These are phyloP conservation scores for Piprites chloris DNA, from an alignment of 2,113 vertebrate genomes.

Conservation along the genomic window DNA sequence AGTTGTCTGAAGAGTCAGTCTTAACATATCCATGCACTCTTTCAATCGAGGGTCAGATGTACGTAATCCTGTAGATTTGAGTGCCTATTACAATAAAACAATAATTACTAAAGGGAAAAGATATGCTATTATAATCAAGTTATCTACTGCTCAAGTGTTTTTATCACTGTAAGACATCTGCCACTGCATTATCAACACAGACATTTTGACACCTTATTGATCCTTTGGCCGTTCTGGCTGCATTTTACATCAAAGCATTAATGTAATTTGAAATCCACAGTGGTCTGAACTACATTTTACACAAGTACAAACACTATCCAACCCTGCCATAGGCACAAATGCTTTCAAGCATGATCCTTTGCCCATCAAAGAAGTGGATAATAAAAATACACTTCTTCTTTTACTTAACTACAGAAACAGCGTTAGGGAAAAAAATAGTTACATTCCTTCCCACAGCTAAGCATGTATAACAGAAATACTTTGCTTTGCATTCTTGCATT, in stretches of 20 bases:
- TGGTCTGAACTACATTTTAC: neutral
- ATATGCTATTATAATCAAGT: neutral
- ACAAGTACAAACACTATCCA: neutral
- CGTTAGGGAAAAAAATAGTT: neutral
- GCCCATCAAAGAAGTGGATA: neutral
- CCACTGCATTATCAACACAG: neutral
- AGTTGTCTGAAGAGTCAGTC: conserved; percentile 90
- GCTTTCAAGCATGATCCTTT: neutral
- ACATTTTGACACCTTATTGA: neutral
- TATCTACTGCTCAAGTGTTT: neutral
- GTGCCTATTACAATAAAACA: conserved; percentile 77
- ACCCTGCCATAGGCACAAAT: neutral
- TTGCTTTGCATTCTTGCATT: neutral
- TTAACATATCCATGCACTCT: conserved; percentile 99
- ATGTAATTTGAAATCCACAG: neutral
- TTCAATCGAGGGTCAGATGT: conserved; percentile 96
- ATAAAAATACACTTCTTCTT: neutral
- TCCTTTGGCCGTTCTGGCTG: neutral
- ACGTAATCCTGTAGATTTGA: conserved; percentile 95
- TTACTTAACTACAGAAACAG: neutral
- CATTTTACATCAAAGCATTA: neutral
- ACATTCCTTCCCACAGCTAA: neutral
- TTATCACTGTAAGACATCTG: neutral
- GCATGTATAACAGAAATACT: neutral
- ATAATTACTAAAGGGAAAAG: neutral